Evolutionary conservation across 2,888 invertebrate genomes (phyloP).

Genomic region (Gnatocerus cornutus): DNA sequence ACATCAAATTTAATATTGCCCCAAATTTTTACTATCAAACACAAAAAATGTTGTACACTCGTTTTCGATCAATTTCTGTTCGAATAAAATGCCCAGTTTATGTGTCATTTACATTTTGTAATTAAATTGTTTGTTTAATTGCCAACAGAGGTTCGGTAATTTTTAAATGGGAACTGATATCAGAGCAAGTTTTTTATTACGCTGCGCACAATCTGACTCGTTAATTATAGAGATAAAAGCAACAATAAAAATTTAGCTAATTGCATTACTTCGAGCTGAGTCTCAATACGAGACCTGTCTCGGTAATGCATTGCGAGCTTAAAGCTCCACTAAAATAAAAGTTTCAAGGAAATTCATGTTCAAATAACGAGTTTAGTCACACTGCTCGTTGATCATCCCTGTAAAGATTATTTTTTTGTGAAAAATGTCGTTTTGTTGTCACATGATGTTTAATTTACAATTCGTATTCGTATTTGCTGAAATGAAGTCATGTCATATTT

Average conservation of each 20-base stretch:
- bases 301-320: conserved; percentile 9
- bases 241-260: conserved; percentile 40
- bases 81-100: conserved; percentile 51
- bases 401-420: too few relatives aligned
- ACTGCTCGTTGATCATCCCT: too few relatives aligned
- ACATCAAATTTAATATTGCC: conserved; percentile 15
- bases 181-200: conserved; percentile 35
- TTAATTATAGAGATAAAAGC: conserved; percentile 49
- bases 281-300: conserved; percentile 11
- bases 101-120: conserved; percentile 55
- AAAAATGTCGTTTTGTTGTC: too few relatives aligned
- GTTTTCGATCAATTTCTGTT: conserved; percentile 53
- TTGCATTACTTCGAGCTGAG: conserved; percentile 24
- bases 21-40: conserved; percentile 24
- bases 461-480: too few relatives aligned
- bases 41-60: conserved; percentile 32
- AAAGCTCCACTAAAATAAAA: conserved; percentile 9
- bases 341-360: background rate
- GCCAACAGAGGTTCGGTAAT: conserved; percentile 45
- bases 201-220: conserved; percentile 25
- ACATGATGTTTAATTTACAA: too few relatives aligned
- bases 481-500: too few relatives aligned
- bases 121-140: conserved; percentile 58
- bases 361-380: background rate
- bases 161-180: conserved; percentile 47